Evolutionary conservation across 2,888 invertebrate genomes (phyloP), one percentile per base, ranked within the genome.

Genomic region (Habroteleia sp.): DNA sequence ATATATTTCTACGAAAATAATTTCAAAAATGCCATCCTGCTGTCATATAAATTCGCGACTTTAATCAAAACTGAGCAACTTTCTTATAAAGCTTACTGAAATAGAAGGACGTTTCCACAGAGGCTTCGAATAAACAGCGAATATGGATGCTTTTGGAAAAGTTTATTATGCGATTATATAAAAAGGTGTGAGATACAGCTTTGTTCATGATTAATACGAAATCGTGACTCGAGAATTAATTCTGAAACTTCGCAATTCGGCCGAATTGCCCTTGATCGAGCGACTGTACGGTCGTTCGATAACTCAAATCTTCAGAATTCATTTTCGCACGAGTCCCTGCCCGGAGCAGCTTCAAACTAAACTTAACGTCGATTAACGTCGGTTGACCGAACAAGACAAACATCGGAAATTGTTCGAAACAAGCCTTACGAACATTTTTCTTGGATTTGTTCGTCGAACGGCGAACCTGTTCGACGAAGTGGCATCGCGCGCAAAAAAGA

Each of bases 91-190:
- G n/a, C n/a, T n/a, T n/a, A n/a, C n/a, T n/a, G n/a, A n/a, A 8
- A 8, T 5, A 29, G 7, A 4, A 10, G 25, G 29, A 6, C 27
- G 60, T 48, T 50, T 16, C 3, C n/a, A 5, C 42, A 48, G 41
- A 50, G 48, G 42, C 7, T 20, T 33, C 33, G 42, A 50, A 69
- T 69, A 50, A 69, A 60, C 42, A 33, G 16, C n/a, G 29, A 69
- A 48, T 44, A 50, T 50, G 11, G 17, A 13, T 69, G 8, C 7
- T 60, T 42, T 66, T 69, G 29, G n/a, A 60, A 39, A 37, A 44
- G 14, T 69, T 60, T 69, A 69, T 69, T 69, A 20, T 60, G 44
- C 33, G 69, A 60, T 52, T 60, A 69, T 71, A 71, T 71, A 62
- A 71, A 71, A 69, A 60, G 60, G 42, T 60, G n/a, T n/a, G n/a